Percentiles rank a stretch among this genome's conserved stretches.
Conservation (phyloP, 2,888 invertebrate genomes). For the Apeira syringaria region DNA sequence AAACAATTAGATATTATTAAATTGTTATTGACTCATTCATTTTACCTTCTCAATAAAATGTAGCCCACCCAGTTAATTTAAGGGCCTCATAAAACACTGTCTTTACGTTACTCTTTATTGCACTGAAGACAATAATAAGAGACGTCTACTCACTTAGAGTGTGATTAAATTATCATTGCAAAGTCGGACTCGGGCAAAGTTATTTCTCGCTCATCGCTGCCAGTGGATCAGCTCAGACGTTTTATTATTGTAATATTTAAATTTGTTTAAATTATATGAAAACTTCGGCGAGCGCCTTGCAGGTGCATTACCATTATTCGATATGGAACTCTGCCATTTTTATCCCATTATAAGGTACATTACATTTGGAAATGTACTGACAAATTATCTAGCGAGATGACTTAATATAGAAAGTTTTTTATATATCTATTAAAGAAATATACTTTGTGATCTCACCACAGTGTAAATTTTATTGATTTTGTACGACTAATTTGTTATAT, state of each 20-base stretch:
- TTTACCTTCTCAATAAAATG: slow-evolving; percentile 28
- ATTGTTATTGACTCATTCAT: slow-evolving; percentile 17
- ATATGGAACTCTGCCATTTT: slow-evolving; percentile 6
- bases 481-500: too few species aligned
- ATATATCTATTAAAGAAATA: too few species aligned
- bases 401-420: too few species aligned
- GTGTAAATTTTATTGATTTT: too few species aligned
- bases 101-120: slow-evolving; percentile 55
- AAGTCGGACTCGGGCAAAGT: slow-evolving; percentile 57
- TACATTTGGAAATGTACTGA: too few species aligned
- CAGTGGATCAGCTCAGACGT: slow-evolving; percentile 45
- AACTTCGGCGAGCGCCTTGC: slow-evolving; percentile 2
- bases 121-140: slow-evolving; percentile 61
- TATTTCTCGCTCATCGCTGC: slow-evolving; percentile 52
- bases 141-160: slow-evolving; percentile 60
- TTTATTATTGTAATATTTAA: slow-evolving; percentile 50
- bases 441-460: too few species aligned
- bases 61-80: slow-evolving; percentile 23
- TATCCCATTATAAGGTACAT: slow-evolving; percentile 16
- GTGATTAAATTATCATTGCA: slow-evolving; percentile 80
- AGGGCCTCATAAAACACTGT: slow-evolving; percentile 38
- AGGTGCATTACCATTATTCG: slow-evolving; percentile 8
- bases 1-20: slow-evolving; percentile 2
- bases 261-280: slow-evolving; percentile 30
- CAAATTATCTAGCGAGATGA: too few species aligned